Base-by-base conservation (phyloP, 2,888 invertebrate species). In the Machimus rusticus region DNA sequence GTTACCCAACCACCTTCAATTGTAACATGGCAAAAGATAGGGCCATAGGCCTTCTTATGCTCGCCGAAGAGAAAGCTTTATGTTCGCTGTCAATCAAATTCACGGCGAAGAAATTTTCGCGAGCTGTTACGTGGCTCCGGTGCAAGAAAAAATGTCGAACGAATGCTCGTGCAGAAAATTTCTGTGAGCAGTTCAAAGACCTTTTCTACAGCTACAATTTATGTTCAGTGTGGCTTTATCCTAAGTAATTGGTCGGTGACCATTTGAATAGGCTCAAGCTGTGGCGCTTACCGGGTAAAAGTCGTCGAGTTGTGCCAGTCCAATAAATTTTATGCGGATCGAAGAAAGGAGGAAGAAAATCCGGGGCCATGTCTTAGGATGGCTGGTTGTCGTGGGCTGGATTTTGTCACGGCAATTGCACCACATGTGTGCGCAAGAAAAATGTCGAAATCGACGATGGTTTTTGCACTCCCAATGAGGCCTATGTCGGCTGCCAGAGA, bases 401-500 rank as follows among this genome's bases (percentile, higher is more conserved):
- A 74, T 85, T 85, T 85, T 85, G 85, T 74, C 85, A 85, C 43
- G 74, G 74, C 85, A 46, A 85, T 85, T 85, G 85, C 85, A 66
- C 74, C 57, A 74, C 37, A 34, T 82, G 19, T 55, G 55, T 37
- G 84, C 23, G 46, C 85, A 74, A 43, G 39, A 74, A 74, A 31
- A 57, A 43, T 82, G 51, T 85, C 74, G 85, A 85, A 85, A 85
- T 85, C 43, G 31, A 31, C 46, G 85, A 85, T 85, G 85, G 85
- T 85, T 85, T 85, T 74, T 85, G 85, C 85, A 85, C 85, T 74
- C 74, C 66, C 82, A 66, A 84, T 84, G 82, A 84, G 39, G 39
- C 82, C 82, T 84, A 57, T 46, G 46, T 28, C 39, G 28, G 16
- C 16, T 6, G 51, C n/a, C 51, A 51, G 51, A 51, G 51, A n/a